Evolutionary conservation across 2,113 vertebrate species (phyloP).

Genomic region (Triplophysa dalaica): DNA sequence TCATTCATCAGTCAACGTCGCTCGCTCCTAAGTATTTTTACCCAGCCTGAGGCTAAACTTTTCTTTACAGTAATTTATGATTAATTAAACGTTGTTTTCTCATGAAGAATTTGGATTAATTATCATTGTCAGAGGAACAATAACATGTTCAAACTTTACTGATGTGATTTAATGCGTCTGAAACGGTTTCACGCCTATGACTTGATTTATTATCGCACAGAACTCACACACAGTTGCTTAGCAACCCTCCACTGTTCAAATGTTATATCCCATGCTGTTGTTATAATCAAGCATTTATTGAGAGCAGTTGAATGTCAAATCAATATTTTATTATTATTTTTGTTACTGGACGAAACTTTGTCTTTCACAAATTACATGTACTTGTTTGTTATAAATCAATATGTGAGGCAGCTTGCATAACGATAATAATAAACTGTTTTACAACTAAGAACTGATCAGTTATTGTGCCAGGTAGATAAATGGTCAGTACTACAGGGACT

Average conservation of each 20-base stretch:
- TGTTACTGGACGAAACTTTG: background rate
- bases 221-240: slow-evolving; percentile 68
- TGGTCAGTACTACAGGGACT: background rate
- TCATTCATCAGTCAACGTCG: slow-evolving; percentile 1
- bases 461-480: background rate
- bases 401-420: background rate
- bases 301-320: slow-evolving; percentile 39
- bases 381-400: slow-evolving; percentile 11
- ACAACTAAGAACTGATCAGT: no score
- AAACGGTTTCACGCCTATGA: slow-evolving; percentile 32
- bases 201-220: slow-evolving; percentile 36
- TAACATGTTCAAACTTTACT: slow-evolving; percentile 35
- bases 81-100: slow-evolving; percentile 33
- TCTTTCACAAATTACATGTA: slow-evolving; percentile 2
- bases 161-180: slow-evolving; percentile 37
- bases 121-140: slow-evolving; percentile 46
- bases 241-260: slow-evolving; percentile 64
- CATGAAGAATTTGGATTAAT: slow-evolving; percentile 45
- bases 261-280: slow-evolving; percentile 46
- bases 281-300: slow-evolving; percentile 28
- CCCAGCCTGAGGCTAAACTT: slow-evolving; percentile 34
- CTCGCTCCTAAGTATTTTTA: slow-evolving; percentile 2
- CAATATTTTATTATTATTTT: slow-evolving; percentile 39
- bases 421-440: background rate
- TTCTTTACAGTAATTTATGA: slow-evolving; percentile 14